A percentile compares a stretch with the other conserved stretches of the same genome.
phyloP scores from a whole-genome alignment of 2,888 invertebrate species.

The Seira ritae region DNA sequence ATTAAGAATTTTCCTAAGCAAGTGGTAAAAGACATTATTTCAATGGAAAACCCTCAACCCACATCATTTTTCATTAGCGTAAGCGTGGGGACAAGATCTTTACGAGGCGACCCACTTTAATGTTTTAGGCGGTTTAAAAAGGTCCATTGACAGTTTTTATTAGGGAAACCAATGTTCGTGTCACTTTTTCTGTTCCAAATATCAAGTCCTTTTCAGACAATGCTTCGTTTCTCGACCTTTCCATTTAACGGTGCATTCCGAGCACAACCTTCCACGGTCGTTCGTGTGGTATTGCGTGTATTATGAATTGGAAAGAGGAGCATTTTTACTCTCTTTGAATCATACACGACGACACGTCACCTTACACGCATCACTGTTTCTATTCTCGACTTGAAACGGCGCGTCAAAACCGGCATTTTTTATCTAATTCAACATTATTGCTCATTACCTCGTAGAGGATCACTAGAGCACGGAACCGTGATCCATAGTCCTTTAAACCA shows the following conservation, averaged over 20 bases:
- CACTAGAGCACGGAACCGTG: slow-evolving; percentile 44
- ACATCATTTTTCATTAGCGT: slow-evolving; percentile 2
- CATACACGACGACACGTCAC: too few relatives aligned
- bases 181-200: background rate
- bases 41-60: background rate
- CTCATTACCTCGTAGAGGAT: slow-evolving; percentile 28
- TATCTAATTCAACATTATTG: slow-evolving; percentile 37
- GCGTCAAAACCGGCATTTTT: slow-evolving; percentile 18
- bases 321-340: background rate
- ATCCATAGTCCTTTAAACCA: slow-evolving; percentile 35
- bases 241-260: background rate
- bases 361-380: slow-evolving; percentile 5
- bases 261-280: background rate
- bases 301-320: background rate
- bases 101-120: background rate
- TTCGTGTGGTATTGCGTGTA: background rate
- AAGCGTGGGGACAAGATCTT: background rate
- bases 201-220: background rate
- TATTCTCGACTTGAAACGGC: background rate
- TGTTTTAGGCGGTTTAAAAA: background rate
- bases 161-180: background rate
- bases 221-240: background rate
- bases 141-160: slow-evolving; percentile 6
- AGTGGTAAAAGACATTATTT: background rate
- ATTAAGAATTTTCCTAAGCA: background rate